Percentiles rank a stretch among this genome's conserved stretches.
Evolutionary conservation across 2,797 vertebrate species (phyloP).

Genomic region (Sebastes nivosus): DNA sequence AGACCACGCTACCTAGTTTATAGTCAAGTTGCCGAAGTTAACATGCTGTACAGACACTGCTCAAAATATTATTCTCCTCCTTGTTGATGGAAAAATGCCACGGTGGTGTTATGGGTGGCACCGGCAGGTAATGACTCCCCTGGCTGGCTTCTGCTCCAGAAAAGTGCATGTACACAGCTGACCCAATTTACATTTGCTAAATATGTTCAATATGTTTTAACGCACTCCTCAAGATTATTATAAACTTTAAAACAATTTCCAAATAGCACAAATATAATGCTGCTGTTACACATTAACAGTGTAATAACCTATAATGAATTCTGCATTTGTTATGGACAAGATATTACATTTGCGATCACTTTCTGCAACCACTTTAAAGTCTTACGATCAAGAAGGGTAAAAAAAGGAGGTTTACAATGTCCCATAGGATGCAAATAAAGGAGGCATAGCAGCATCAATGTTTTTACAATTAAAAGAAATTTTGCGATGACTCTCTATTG

Average conservation of each 20-base stretch:
- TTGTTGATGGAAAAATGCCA: background rate
- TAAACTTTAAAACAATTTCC: background rate
- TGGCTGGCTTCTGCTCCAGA: background rate
- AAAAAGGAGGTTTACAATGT: background rate
- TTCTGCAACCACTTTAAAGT: background rate
- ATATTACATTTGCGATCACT: background rate
- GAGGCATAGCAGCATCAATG: background rate
- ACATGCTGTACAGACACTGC: background rate
- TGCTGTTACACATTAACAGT: background rate
- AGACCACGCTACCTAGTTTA: background rate
- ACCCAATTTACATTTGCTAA: background rate
- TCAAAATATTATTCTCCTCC: background rate
- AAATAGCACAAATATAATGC: background rate
- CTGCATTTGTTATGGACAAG: background rate
- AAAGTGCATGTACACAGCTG: background rate
- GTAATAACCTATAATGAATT: background rate
- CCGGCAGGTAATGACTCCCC: background rate
- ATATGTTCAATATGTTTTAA: background rate
- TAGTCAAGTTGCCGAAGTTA: background rate
- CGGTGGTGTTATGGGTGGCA: background rate
- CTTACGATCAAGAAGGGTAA: background rate
- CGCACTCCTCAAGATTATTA: background rate
- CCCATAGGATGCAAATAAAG: background rate
- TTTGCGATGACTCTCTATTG: background rate
- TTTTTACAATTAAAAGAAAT: background rate